These are phyloP conservation scores for Gambusia yucatana DNA, from an alignment of 2,797 vertebrate species.

Conservation along the genomic window DNA sequence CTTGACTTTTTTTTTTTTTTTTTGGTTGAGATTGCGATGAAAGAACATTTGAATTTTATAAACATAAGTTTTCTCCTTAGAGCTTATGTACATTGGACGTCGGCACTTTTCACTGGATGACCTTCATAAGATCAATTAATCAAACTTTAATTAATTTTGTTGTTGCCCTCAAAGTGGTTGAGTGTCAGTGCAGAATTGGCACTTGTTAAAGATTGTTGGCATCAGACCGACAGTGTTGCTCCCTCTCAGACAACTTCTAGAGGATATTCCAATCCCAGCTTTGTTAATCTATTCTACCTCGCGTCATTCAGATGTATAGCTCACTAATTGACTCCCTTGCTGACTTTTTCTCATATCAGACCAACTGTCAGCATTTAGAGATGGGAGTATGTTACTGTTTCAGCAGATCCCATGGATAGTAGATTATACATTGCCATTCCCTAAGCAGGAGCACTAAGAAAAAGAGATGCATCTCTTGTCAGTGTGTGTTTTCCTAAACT, in stretches of 20 bases:
- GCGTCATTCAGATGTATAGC: conserved; percentile 49
- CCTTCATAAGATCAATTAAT: conserved; percentile 26
- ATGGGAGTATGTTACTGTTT: conserved; percentile 63
- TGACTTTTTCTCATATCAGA: conserved; percentile 59
- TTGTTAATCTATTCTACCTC: conserved; percentile 46
- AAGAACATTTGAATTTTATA: conserved; percentile 12
- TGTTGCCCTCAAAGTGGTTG: neutral
- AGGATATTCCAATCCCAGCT: conserved; percentile 35
- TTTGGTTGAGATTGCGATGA: neutral
- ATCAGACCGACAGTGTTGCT: conserved; percentile 53
- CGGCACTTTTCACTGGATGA: conserved; percentile 28
- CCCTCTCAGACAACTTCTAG: conserved; percentile 59
- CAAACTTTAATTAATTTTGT: conserved; percentile 20
- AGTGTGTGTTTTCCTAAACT: conserved; percentile 28
- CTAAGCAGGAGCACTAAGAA: conserved; percentile 27
- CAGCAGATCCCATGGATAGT: conserved; percentile 72
- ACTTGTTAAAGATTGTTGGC: conserved; percentile 35
- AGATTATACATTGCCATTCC: conserved; percentile 30
- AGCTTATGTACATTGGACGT: neutral
- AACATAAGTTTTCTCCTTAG: neutral
- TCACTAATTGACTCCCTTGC: conserved; percentile 74
- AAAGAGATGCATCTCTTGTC: conserved; percentile 10
- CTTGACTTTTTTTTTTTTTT: neutral
- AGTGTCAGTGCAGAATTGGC: neutral
- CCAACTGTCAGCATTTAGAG: conserved; percentile 64